Conservation (phyloP, 2,888 invertebrate species). For the Lasioglossum calceatum region DNA sequence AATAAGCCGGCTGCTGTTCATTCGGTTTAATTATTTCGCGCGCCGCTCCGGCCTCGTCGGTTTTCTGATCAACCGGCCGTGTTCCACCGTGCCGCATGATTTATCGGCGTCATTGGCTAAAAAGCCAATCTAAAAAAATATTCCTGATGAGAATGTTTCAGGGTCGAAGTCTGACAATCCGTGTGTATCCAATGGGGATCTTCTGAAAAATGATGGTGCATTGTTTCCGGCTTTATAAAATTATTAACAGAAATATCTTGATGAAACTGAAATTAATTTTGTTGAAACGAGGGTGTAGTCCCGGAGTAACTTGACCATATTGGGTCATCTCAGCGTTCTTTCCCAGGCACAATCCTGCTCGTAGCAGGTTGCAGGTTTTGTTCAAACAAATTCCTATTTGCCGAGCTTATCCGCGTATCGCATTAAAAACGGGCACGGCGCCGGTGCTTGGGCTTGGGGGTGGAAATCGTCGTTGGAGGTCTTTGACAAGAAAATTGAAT, state of each 20-base stretch:
- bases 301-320: background rate
- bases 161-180: background rate
- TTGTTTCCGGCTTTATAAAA: no score
- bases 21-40: constrained; percentile 14
- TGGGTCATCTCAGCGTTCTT: background rate
- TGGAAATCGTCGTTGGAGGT: constrained; percentile 22
- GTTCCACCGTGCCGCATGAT: background rate
- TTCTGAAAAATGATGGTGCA: no score
- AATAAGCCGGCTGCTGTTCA: background rate
- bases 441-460: background rate
- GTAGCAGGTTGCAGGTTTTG: background rate
- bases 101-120: background rate
- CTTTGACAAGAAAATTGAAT: constrained; percentile 65
- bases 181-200: no score
- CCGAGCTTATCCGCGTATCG: background rate
- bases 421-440: background rate
- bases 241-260: no score
- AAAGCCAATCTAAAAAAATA: background rate
- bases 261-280: background rate
- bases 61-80: background rate
- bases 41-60: background rate
- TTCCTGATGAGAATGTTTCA: background rate
- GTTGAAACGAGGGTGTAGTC: background rate
- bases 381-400: constrained; percentile 7
- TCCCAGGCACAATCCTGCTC: background rate